Evolutionary conservation across 2,888 invertebrate genomes (phyloP).

Genomic region (Fragum sueziense): DNA sequence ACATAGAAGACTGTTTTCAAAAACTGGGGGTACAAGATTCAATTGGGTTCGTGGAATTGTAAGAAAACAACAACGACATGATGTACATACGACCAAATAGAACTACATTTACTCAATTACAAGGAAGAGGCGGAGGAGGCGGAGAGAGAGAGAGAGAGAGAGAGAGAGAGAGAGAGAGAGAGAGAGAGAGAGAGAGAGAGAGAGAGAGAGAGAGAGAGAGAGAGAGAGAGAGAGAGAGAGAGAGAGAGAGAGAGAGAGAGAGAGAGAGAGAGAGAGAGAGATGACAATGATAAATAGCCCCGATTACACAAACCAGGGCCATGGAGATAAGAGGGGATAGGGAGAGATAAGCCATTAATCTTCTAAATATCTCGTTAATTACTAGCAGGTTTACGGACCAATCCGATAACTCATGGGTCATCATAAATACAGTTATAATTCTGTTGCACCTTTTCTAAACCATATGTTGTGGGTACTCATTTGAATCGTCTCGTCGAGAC

Average conservation of each 20-base stretch:
- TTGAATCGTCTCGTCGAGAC: no score
- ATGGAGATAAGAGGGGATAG: not conserved
- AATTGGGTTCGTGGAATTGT: no score
- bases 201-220: conserved; percentile 11
- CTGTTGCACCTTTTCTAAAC: no score
- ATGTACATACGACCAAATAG: no score
- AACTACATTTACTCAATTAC: no score
- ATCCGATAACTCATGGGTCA: not conserved
- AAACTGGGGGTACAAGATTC: no score
- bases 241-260: not conserved
- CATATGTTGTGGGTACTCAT: no score
- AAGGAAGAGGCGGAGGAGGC: conserved; percentile 2
- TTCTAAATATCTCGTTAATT: conserved; percentile 9
- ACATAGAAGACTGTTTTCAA: no score
- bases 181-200: conserved; percentile 13
- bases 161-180: conserved; percentile 8
- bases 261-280: not conserved
- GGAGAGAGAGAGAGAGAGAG: not conserved
- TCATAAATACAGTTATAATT: no score
- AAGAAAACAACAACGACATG: no score
- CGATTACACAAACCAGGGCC: no score
- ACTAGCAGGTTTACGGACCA: conserved; percentile 4
- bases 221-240: conserved; percentile 20
- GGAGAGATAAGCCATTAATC: conserved; percentile 12
- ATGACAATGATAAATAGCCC: not conserved